Percentiles rank a stretch among this genome's conserved stretches.
These are phyloP conservation scores for Mesorhabditis sp. DNA, from an alignment of 2,888 invertebrate species.

Conservation along the genomic window DNA sequence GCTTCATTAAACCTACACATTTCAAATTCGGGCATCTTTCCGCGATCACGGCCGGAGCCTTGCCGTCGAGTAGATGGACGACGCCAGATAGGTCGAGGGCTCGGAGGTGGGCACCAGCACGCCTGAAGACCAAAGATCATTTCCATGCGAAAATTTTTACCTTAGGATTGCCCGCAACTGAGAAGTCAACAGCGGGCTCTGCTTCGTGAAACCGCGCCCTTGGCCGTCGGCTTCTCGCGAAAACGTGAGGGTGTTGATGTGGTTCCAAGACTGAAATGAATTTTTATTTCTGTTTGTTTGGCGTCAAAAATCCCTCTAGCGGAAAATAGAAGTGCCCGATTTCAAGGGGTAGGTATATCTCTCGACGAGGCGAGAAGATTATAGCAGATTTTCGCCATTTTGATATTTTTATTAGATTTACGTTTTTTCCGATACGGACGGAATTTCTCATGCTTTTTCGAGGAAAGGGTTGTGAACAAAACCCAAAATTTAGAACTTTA, in stretches of 20 bases:
- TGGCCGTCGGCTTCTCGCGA: constrained; percentile 30
- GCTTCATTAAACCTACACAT: constrained; percentile 17
- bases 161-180: constrained; percentile 38
- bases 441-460: no score
- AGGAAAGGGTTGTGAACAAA: no score
- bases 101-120: constrained; percentile 33
- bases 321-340: no score
- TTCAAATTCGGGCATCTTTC: constrained; percentile 44
- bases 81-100: constrained; percentile 50
- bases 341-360: no score
- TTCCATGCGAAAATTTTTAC: not conserved
- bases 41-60: constrained; percentile 42
- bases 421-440: no score
- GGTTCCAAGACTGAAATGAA: constrained; percentile 37
- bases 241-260: constrained; percentile 30
- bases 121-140: constrained; percentile 11
- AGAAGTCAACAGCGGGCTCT: constrained; percentile 43
- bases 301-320: no score
- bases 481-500: no score
- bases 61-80: constrained; percentile 48
- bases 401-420: no score
- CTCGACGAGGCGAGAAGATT: no score
- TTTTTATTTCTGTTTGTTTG: no score
- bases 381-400: no score
- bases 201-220: constrained; percentile 29